Base-by-base conservation (phyloP, 2,113 vertebrate genomes). In the Nannobrachium achirus region DNA sequence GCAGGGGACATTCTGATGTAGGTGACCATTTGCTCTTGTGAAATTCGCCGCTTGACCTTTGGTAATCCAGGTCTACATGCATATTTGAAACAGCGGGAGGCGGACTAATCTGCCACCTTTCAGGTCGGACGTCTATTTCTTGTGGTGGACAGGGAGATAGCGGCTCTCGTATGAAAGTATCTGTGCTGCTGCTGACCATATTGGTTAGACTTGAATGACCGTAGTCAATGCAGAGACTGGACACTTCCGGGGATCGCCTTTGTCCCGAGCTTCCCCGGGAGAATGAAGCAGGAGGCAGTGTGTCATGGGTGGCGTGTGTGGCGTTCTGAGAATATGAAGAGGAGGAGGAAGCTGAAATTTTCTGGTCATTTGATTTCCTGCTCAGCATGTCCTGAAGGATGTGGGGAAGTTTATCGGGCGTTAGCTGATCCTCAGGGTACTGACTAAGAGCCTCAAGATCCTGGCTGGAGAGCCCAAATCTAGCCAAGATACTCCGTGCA, bases 361-460 rank as follows among this genome's bases (percentile, higher is more conserved):
- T 83, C 87, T 66, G 2, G 1, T 79, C 89, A 20, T 90, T 87
- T 20, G 95, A 87, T 89, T 97, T 98, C 7, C 94, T 91, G 41
- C 95, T 88, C 51, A 95, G 93, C 62, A 98, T 96, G 76, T 97
- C 94, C 20, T 94, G 88, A 50, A 98, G 87, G 76, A 98, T 97
- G 18, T 95, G 89, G 0, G 96, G 96, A 92, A 98, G 92, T 76
- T 96, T 97, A 69, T 96, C 95, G 0, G 96, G 96, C 0, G 96
- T 98, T 49, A 98, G 75, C 80, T 98, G 95, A 56, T 98, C 95
- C 15, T 97, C 96, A 1, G 96, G 96, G 73, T 97, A 98, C 55
- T 95, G 96, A 80, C 96, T 98, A 44, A 98, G 91, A 52, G 96
- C 94, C 73, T 97, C 95, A 20, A 98, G 76, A 56, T 98, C 96